A percentile compares a stretch with the other conserved stretches of the same genome.
phyloP scores from a whole-genome alignment of 2,797 vertebrate genomes.

The Neomorphus geoffroyi region DNA sequence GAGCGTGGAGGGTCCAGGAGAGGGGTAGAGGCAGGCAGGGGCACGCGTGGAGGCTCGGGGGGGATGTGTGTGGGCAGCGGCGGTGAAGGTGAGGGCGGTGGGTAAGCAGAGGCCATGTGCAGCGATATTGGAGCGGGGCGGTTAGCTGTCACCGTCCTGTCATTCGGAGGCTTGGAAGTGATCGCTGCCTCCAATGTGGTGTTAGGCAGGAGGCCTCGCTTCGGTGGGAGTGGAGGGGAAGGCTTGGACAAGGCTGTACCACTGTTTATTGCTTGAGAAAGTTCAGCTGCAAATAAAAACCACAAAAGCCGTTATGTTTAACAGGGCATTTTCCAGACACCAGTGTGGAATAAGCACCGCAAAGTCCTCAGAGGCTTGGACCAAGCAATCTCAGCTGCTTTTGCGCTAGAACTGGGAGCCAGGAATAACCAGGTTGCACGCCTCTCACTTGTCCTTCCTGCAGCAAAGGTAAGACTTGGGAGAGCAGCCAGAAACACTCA shows the following conservation, averaged over 20 bases:
- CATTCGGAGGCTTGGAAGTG: conserved; percentile 36
- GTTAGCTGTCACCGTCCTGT: conserved; percentile 56
- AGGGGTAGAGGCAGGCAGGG: conserved; percentile 73
- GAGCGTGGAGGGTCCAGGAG: neutral
- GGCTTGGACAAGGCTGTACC: conserved; percentile 82
- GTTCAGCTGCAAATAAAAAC: conserved; percentile 83
- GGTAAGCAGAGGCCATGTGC: neutral
- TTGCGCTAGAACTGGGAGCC: neutral
- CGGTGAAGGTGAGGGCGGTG: conserved; percentile 72
- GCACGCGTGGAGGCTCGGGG: conserved; percentile 79
- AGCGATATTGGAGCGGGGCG: neutral
- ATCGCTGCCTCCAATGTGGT: conserved; percentile 72
- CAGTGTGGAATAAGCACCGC: fast-evolving
- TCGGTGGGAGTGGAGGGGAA: conserved; percentile 93
- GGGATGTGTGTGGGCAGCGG: conserved; percentile 84
- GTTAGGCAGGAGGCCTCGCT: conserved; percentile 86
- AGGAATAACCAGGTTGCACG: neutral
- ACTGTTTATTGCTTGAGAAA: conserved; percentile 82
- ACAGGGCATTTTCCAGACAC: neutral
- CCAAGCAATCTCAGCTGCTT: neutral
- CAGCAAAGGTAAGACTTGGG: neutral
- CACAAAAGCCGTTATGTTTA: neutral
- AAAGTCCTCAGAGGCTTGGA: neutral
- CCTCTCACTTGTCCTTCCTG: neutral
- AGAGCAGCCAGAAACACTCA: conserved; percentile 2